These are phyloP conservation scores for Chinchilla lanigera DNA, from an alignment of 2,113 vertebrate species.

Conservation along the genomic window DNA sequence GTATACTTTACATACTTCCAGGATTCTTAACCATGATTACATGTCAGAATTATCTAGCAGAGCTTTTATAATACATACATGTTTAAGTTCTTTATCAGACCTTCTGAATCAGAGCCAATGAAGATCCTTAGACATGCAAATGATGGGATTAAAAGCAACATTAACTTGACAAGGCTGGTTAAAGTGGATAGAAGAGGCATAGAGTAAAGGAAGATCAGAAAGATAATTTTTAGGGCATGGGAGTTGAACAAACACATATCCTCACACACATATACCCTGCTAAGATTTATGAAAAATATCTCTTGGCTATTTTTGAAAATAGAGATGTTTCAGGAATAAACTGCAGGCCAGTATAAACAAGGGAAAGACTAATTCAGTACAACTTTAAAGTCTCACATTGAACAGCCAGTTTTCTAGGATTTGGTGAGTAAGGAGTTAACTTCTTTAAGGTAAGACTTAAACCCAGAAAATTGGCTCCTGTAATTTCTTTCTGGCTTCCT, in stretches of 20 bases:
- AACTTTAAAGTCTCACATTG: not conserved
- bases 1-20: not conserved
- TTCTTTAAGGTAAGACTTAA: not conserved
- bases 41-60: slow-evolving; percentile 14
- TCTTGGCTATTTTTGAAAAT: slow-evolving; percentile 24
- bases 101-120: slow-evolving; percentile 40
- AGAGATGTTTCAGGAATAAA: not conserved
- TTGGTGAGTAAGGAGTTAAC: not conserved
- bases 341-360: slow-evolving; percentile 37
- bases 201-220: not conserved
- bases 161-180: not conserved
- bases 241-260: not conserved
- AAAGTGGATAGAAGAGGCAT: not conserved
- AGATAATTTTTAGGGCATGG: not conserved
- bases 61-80: slow-evolving; percentile 39
- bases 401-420: not conserved
- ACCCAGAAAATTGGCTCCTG: not conserved
- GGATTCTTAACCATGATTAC: slow-evolving; percentile 36
- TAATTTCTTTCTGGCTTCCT: not conserved
- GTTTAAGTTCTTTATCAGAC: not conserved
- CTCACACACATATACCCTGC: not conserved
- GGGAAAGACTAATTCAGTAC: not conserved
- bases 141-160: slow-evolving; percentile 13
- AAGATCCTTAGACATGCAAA: slow-evolving; percentile 28
- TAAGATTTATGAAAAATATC: not conserved